Base-by-base conservation (phyloP, 2,113 vertebrate species). In the Platysteira castanea region DNA sequence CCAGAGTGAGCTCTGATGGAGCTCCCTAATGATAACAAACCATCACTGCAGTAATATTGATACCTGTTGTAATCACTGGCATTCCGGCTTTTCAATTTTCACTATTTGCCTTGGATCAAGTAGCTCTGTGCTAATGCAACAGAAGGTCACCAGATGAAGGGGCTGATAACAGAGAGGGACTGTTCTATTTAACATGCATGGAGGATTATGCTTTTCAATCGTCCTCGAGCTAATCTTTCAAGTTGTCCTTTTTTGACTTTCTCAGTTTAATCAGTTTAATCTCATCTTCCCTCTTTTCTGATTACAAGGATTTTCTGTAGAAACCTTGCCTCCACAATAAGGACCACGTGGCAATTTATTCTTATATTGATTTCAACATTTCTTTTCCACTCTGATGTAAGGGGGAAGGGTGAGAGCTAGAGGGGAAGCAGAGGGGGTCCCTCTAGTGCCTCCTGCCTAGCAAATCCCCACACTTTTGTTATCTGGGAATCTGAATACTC, bases 161-260 rank as follows among this genome's bases (percentile, higher is more conserved):
- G 84, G 82, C 93, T 88, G 98, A 98, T 98, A 98, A 96, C 27
- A 59, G 91, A 89, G 82, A 94, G 84, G 57, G 95, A 96, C 93
- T 70, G 94, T 68, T 96, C 97, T 96, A 94, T 97, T 98, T 98
- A 98, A 97, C 97, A 98, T 98, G 98, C 98, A 98, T 39, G 50
- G 87, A 90, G 96, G 97, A 96, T 97, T 94, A 95, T 54, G 95
- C 97, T 96, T 97, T 91, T 90, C 98, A 97, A 96, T 94, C 69
- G 42, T 96, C 89, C 96, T 88, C 84, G 6, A 98, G 97, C 97
- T 98, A 98, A 98, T 98, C 98, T 98, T 98, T 98, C 98, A 98
- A 98, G 96, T 98, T 98, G 98, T 98, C 98, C 98, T 98, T 98
- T 98, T 98, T 97, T 98, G 98, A 98, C 98, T 98, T 98, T 98